Percentiles rank a stretch among this genome's conserved stretches.
Conservation (phyloP, 1,140 invertebrate species). For the Oryctes rhinoceros region DNA sequence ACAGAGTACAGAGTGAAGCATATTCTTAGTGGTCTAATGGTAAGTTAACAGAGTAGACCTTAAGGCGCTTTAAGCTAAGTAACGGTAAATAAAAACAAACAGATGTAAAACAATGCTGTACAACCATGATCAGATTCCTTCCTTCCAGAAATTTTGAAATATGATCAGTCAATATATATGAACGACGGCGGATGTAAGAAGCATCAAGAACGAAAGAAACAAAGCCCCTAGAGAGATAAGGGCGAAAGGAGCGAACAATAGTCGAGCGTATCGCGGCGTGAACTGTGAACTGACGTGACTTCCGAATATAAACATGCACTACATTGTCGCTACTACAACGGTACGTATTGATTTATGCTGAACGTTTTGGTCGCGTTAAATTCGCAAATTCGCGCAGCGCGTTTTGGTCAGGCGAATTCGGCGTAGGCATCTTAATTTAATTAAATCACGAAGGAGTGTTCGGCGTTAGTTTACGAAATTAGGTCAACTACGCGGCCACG, state of each 20-base stretch:
- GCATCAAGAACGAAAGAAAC: background rate
- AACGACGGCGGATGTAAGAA: background rate
- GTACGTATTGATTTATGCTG: background rate
- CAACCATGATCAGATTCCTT: too few relatives aligned
- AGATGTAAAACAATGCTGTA: too few relatives aligned
- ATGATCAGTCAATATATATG: background rate
- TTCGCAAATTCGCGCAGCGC: background rate
- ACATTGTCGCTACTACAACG: background rate
- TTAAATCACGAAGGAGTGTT: constrained; percentile 34
- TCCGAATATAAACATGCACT: constrained; percentile 23
- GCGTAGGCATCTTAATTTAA: constrained; percentile 21
- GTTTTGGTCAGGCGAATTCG: constrained; percentile 20
- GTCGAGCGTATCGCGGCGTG: background rate
- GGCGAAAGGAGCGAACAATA: background rate
- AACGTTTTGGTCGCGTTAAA: constrained; percentile 11
- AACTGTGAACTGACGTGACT: constrained; percentile 35
- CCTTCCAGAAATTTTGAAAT: background rate
- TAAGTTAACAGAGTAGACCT: too few relatives aligned
- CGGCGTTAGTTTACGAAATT: background rate
- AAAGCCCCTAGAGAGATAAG: background rate
- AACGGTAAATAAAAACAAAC: too few relatives aligned
- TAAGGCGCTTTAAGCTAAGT: too few relatives aligned
- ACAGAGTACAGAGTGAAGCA: too few relatives aligned
- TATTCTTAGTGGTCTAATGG: too few relatives aligned
- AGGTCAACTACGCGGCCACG: constrained; percentile 30